phyloP scores from a whole-genome alignment of 2,113 vertebrate species.

The Aythya baeri region DNA sequence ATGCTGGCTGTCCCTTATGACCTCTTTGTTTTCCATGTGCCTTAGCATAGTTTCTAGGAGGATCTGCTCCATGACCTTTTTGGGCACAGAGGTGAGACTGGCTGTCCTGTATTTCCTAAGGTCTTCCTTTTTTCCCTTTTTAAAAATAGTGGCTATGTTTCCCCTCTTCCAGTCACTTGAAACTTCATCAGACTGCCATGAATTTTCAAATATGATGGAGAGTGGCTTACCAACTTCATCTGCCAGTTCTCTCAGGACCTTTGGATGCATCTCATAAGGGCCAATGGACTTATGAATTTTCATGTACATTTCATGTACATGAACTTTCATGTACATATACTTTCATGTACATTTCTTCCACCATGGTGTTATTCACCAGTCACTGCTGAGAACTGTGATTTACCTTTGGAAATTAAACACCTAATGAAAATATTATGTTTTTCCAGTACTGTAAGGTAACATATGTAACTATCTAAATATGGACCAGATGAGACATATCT shows the following conservation, averaged over 20 bases:
- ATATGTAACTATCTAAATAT: constrained; percentile 23
- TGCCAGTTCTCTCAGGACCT: too few species aligned
- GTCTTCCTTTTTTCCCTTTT: too few species aligned
- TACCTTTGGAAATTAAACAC: constrained; percentile 9
- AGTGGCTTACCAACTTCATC: too few species aligned
- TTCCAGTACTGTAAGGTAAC: background rate
- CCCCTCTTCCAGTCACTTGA: background rate
- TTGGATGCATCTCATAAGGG: too few species aligned
- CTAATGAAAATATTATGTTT: background rate
- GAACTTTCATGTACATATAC: background rate
- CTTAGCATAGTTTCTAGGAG: too few species aligned
- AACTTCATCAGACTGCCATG: background rate
- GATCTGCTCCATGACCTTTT: too few species aligned
- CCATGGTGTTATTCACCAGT: background rate
- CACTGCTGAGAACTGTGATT: background rate
- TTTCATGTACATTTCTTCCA: background rate
- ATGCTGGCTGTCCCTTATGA: too few species aligned
- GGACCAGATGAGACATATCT: background rate
- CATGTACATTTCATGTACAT: too few species aligned
- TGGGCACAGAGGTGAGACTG: too few species aligned
- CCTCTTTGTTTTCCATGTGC: too few species aligned
- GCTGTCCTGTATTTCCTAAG: too few species aligned
- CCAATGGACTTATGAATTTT: background rate
- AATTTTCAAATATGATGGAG: background rate
- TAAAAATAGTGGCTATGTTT: background rate